phyloP scores from a whole-genome alignment of 37 sponge, comb jelly and placozoan species.

The Halichondria panicea region DNA sequence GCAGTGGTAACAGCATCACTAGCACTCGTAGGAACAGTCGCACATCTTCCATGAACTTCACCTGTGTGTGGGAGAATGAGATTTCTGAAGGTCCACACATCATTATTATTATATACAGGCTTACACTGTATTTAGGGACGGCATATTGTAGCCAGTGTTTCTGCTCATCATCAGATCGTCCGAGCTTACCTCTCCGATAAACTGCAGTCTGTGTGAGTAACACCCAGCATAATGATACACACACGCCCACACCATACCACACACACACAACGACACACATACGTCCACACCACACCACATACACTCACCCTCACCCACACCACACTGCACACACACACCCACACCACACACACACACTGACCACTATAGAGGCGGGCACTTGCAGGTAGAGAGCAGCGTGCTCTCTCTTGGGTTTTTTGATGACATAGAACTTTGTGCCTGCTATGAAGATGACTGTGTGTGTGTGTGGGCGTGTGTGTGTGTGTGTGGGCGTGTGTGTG shows the following conservation, averaged over 20 bases:
- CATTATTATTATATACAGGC: neutral
- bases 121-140: conserved; percentile 49
- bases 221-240: neutral
- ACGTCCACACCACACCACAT: neutral
- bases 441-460: conserved; percentile 26
- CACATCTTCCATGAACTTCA: conserved; percentile 65
- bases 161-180: conserved; percentile 23
- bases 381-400: conserved; percentile 32
- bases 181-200: conserved; percentile 40
- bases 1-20: conserved; percentile 92
- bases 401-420: conserved; percentile 54
- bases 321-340: neutral
- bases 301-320: neutral
- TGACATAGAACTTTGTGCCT: conserved; percentile 53
- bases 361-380: conserved; percentile 33
- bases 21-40: conserved; percentile 69
- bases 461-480: conserved; percentile 4
- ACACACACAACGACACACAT: neutral
- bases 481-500: conserved; percentile 10
- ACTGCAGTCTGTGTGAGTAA: conserved; percentile 22
- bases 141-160: conserved; percentile 45
- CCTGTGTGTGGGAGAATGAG: conserved; percentile 8
- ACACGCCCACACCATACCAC: neutral
- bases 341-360: neutral
- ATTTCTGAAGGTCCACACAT: neutral